Base-by-base conservation (phyloP, 2,113 vertebrate genomes). In the Acanthochromis polyacanthus region DNA sequence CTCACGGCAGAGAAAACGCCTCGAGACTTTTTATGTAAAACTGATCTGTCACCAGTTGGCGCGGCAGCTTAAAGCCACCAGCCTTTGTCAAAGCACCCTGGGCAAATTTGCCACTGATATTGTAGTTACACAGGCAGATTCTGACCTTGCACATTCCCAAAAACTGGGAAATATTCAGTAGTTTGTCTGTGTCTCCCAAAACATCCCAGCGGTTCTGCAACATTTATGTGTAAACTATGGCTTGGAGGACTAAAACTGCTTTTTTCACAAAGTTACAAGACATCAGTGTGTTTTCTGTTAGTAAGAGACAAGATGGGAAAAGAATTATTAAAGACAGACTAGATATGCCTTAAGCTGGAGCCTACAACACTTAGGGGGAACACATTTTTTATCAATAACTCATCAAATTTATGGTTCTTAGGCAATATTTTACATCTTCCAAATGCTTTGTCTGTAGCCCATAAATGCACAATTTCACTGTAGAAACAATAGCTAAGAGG, bases 11-110 rank as follows among this genome's bases (percentile, higher is more conserved):
- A 65, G 67, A 63, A 80, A 87, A 16, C 8, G 65, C 82, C 67
- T 70, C 30, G 2, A 77, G 80, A 69, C 75, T 40, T 80, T 84
- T 73, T 77, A 67, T 83, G 82, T 81, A 83, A 87, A 84, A 81
- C 71, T 59, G 74, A 86, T 83, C 67, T 67, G 83, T 83, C 85
- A 82, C 76, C 80, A 71, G 84, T 62, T 67, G 73, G 62, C 51
- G n/a, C 71, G 28, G 68, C 17, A 20, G 60, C 78, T 45, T 38
- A 12, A 52, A 76, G 52, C 77, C 64, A 74, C 62, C 72, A 58
- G 17, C 52, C 20, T 17, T 64, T 12, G 16, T 71, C 57, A 36
- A 19, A 67, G 65, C 48, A 66, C 28, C 60, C 61, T 23, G 63
- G 61, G 52, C 66, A 53, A 43, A 50, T 73, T 51, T 77, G 68